Conservation (phyloP, 1,140 invertebrate species). For the Archivesica marissinica region DNA sequence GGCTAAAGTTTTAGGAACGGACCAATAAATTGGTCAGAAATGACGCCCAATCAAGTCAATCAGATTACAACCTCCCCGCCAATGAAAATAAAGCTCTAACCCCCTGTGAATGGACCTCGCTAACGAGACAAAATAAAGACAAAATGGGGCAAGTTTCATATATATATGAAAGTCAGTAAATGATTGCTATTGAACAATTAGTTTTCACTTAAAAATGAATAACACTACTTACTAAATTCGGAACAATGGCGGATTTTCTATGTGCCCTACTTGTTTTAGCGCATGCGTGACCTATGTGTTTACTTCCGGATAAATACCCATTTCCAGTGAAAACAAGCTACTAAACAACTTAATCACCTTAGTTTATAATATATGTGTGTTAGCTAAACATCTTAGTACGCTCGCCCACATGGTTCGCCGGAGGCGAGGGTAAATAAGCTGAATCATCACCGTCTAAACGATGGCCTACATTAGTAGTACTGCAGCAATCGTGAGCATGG, state of each 20-base stretch:
- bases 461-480: too few relatives aligned
- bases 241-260: conserved; percentile 18
- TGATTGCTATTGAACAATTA: background rate
- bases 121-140: background rate
- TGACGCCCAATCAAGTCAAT: conserved; percentile 78
- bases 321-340: too few relatives aligned
- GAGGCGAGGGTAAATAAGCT: too few relatives aligned
- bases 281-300: conserved; percentile 7
- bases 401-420: too few relatives aligned
- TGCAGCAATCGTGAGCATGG: too few relatives aligned
- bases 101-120: background rate
- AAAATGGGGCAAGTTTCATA: background rate
- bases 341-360: too few relatives aligned
- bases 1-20: conserved; percentile 64
- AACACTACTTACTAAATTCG: background rate
- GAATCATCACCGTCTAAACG: too few relatives aligned
- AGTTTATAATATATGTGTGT: too few relatives aligned
- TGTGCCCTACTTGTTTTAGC: background rate
- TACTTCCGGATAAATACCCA: background rate
- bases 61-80: conserved; percentile 73
- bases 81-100: conserved; percentile 77
- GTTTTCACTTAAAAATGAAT: background rate
- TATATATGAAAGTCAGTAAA: background rate
- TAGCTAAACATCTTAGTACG: too few relatives aligned
- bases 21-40: conserved; percentile 81